These are phyloP conservation scores for Amblyornis subalaris DNA, from an alignment of 2,113 vertebrate genomes.

Conservation along the genomic window DNA sequence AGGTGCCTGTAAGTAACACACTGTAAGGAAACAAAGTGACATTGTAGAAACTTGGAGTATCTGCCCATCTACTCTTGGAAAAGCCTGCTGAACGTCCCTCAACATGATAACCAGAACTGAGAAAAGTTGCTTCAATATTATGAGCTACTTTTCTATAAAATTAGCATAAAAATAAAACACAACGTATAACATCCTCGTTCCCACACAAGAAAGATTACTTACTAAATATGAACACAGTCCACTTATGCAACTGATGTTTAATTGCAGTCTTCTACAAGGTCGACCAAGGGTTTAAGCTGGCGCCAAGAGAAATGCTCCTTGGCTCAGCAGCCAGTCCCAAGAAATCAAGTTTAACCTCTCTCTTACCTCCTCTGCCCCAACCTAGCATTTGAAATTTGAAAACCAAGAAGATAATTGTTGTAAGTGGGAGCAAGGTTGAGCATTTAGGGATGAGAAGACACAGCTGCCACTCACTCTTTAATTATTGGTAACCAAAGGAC, in stretches of 20 bases:
- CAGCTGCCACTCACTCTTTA: background rate
- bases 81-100: background rate
- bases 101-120: accelerated
- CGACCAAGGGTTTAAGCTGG: background rate
- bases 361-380: background rate
- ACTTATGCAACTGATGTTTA: background rate
- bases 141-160: background rate
- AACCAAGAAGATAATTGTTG: background rate
- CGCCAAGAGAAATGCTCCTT: background rate
- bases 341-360: background rate
- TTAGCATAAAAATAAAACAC: background rate
- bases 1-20: background rate
- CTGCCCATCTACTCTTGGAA: background rate
- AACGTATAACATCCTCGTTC: background rate
- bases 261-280: background rate
- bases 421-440: background rate
- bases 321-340: background rate
- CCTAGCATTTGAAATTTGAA: background rate
- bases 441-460: background rate
- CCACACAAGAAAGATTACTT: background rate
- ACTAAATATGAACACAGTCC: background rate
- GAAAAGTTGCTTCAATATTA: background rate
- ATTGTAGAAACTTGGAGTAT: background rate
- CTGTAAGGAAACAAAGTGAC: background rate
- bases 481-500: background rate